Conservation (phyloP, 1,140 invertebrate species). For the Bacillus rossius region DNA sequence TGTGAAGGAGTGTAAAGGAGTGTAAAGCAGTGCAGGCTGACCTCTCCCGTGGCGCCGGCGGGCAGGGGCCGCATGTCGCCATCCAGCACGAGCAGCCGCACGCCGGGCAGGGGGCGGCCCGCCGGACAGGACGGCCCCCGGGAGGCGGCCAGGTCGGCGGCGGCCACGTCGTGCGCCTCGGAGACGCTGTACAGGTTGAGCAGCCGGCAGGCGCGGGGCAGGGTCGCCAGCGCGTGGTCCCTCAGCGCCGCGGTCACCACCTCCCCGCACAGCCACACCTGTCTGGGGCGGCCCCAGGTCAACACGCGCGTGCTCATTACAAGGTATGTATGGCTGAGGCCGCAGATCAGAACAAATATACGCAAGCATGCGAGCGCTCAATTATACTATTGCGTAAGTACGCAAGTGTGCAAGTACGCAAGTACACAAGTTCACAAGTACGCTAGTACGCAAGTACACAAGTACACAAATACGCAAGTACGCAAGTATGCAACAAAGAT, state of each 20-base stretch:
- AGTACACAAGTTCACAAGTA: too few species aligned
- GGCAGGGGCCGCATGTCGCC: constrained; percentile 39
- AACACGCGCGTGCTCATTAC: too few species aligned
- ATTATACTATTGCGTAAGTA: too few species aligned
- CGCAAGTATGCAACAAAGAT: too few species aligned
- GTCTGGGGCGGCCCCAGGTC: constrained; percentile 17
- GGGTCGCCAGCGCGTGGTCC: constrained; percentile 19
- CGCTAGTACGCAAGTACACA: too few species aligned
- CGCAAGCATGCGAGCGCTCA: too few species aligned
- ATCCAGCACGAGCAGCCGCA: constrained; percentile 44
- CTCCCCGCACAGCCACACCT: constrained; percentile 30
- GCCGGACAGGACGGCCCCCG: constrained; percentile 26
- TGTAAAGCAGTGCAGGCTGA: too few species aligned
- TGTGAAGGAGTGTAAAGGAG: too few species aligned
- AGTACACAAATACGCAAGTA: too few species aligned
- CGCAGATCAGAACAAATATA: too few species aligned
- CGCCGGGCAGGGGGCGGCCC: constrained; percentile 41
- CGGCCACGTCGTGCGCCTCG: constrained; percentile 29
- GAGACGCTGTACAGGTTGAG: constrained; percentile 31
- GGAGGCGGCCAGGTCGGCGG: constrained; percentile 9
- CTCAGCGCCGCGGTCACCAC: constrained; percentile 27
- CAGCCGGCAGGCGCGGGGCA: constrained; percentile 28
- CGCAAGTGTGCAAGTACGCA: too few species aligned
- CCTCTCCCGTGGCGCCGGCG: constrained; percentile 47
- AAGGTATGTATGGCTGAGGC: too few species aligned